Conservation (phyloP, 92 coral and sea anemone species). For the Umimayanthus kanabou region DNA sequence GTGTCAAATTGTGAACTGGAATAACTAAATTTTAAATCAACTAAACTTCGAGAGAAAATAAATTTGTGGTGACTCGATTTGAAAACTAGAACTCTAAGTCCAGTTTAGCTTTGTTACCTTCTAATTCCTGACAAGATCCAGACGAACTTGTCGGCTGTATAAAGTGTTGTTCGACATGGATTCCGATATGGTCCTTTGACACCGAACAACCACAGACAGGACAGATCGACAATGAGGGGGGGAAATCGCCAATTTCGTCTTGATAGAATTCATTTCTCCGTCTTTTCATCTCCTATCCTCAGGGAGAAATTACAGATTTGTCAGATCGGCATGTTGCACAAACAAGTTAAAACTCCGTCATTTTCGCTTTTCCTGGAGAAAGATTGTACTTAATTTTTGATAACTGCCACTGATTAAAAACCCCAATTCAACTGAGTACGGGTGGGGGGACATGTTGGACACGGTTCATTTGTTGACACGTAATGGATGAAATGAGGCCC, state of each 20-base stretch:
- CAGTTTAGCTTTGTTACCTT: slow-evolving; percentile 53
- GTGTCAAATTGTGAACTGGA: slow-evolving; percentile 2
- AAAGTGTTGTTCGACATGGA: slow-evolving; percentile 92
- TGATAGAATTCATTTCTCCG: slow-evolving; percentile 73
- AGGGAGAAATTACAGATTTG: not conserved
- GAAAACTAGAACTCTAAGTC: not conserved
- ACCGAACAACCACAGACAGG: slow-evolving; percentile 94
- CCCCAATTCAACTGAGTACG: slow-evolving; percentile 11
- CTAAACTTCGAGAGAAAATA: not conserved
- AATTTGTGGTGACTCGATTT: not conserved
- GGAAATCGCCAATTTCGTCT: slow-evolving; percentile 65
- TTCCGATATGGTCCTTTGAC: slow-evolving; percentile 72
- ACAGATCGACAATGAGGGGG: slow-evolving; percentile 84
- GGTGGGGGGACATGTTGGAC: slow-evolving; percentile 31
- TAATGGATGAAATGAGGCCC: not conserved
- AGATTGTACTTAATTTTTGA: not conserved
- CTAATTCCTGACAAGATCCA: slow-evolving; percentile 63
- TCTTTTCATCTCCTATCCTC: slow-evolving; percentile 74
- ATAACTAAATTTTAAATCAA: not conserved
- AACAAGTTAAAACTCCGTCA: not conserved
- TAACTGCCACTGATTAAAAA: not conserved
- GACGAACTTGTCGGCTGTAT: slow-evolving; percentile 69
- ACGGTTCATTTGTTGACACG: slow-evolving; percentile 50
- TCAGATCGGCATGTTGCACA: slow-evolving; percentile 25
- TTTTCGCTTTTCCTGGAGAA: not conserved